Conservation (phyloP, 2,797 vertebrate genomes). For the Chrysolophus pictus region DNA sequence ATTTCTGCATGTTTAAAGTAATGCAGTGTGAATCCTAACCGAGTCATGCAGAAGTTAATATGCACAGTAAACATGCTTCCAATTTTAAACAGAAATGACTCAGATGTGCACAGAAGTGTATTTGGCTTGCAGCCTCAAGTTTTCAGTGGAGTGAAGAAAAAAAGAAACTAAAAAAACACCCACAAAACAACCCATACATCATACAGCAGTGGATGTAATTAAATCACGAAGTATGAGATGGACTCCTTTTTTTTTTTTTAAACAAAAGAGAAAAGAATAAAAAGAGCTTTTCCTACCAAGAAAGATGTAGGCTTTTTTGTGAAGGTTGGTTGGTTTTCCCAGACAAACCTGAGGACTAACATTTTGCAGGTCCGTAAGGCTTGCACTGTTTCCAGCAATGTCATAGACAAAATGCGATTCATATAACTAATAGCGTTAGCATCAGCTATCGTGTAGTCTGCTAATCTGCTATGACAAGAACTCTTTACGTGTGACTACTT, state of each 20-base stretch:
- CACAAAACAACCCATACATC: not conserved
- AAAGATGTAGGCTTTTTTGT: not conserved
- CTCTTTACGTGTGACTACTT: not conserved
- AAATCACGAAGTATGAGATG: not conserved
- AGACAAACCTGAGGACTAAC: not conserved
- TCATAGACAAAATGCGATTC: not conserved
- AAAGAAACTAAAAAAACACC: not conserved
- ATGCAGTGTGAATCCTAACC: accelerated
- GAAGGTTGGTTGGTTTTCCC: not conserved
- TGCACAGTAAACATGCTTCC: not conserved
- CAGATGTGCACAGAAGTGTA: not conserved
- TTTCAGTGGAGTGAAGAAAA: not conserved
- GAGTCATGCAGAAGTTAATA: not conserved
- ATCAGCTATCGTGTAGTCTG: not conserved
- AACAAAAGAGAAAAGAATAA: not conserved
- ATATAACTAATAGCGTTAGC: not conserved
- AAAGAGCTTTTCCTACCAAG: not conserved
- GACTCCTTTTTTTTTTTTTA: not conserved
- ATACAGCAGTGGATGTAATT: not conserved
- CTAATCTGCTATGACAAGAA: slow-evolving; percentile 22
- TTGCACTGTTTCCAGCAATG: not conserved
- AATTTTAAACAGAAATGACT: not conserved
- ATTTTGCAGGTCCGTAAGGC: not conserved
- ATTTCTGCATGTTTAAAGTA: not conserved
- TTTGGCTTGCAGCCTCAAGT: not conserved